A percentile compares a stretch with the other conserved stretches of the same genome.
Evolutionary conservation across 2,113 vertebrate genomes (phyloP).

Genomic region (Rhea pennata): DNA sequence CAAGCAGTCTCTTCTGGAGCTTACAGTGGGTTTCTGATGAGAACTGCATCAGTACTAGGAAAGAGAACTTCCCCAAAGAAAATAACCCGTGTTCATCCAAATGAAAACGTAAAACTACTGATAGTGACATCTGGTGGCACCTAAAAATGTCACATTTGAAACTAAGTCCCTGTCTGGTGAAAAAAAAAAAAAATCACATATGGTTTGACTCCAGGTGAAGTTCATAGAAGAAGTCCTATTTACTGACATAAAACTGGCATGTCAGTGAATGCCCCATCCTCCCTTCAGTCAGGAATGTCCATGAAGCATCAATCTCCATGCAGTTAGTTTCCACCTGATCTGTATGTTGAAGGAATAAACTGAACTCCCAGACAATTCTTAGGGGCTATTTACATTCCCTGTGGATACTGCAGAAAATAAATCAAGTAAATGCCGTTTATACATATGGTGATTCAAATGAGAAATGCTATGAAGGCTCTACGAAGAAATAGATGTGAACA

Average conservation of each 20-base stretch:
- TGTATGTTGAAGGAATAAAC: not conserved
- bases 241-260: not conserved
- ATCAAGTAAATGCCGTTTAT: not conserved
- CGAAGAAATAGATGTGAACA: slow-evolving; percentile 37
- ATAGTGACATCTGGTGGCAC: slow-evolving; percentile 53
- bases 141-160: slow-evolving; percentile 29
- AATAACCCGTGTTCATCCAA: not conserved
- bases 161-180: not conserved
- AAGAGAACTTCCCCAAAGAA: not conserved
- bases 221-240: slow-evolving; percentile 7
- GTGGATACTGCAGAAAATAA: not conserved
- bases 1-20: not conserved
- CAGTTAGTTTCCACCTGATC: not conserved
- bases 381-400: not conserved
- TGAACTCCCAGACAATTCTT: not conserved
- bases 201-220: not conserved
- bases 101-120: not conserved
- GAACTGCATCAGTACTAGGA: not conserved
- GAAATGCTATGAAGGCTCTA: not conserved
- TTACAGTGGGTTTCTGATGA: not conserved
- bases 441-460: not conserved
- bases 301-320: not conserved
- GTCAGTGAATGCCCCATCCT: not conserved
- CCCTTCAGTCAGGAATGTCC: not conserved
- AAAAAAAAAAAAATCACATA: not conserved